phyloP scores from a whole-genome alignment of 2,888 invertebrate species.

The Neoitamus cyanurus region DNA sequence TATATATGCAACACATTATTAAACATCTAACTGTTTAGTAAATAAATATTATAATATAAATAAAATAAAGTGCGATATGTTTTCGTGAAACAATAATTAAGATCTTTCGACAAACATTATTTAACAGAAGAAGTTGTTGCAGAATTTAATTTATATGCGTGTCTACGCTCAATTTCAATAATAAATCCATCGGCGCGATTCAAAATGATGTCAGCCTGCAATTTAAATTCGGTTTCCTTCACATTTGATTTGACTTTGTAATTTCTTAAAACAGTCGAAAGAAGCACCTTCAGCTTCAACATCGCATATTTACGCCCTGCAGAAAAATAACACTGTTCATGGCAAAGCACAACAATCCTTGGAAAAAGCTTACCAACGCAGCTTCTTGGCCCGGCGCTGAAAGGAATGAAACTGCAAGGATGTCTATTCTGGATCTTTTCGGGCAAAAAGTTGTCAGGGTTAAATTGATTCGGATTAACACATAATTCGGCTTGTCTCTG shows the following conservation, averaged over 20 bases:
- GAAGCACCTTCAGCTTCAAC: too few species aligned
- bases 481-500: neutral
- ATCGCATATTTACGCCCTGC: conserved; percentile 75
- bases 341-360: neutral
- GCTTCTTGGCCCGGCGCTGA: conserved; percentile 83
- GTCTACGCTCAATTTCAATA: conserved; percentile 75
- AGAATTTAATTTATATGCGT: too few species aligned
- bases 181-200: conserved; percentile 80
- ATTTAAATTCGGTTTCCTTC: conserved; percentile 75
- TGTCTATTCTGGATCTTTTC: conserved; percentile 80
- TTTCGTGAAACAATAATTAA: too few species aligned
- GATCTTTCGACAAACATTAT: too few species aligned
- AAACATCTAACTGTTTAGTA: too few species aligned
- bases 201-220: too few species aligned
- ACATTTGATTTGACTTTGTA: conserved; percentile 73
- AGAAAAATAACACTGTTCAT: neutral
- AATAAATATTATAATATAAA: too few species aligned
- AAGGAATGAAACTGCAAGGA: conserved; percentile 83
- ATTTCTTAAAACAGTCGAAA: too few species aligned
- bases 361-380: conserved; percentile 72
- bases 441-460: neutral
- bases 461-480: neutral
- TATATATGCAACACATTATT: too few species aligned
- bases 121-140: too few species aligned
- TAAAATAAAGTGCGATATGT: too few species aligned